phyloP scores from a whole-genome alignment of 2,888 invertebrate species.

The Hyposoter dolosus region DNA sequence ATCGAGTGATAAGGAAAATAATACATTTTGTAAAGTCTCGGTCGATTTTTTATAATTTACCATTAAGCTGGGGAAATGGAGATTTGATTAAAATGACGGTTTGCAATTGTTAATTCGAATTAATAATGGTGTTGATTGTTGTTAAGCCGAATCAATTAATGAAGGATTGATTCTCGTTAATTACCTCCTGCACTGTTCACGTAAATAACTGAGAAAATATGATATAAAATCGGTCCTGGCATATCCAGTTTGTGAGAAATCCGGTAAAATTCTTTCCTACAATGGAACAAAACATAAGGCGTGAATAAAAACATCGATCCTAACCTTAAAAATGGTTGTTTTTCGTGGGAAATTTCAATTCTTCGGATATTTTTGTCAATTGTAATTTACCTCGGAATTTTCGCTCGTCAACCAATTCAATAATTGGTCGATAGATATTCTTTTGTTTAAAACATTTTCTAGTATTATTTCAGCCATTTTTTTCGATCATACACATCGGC shows the following conservation, averaged over 20 bases:
- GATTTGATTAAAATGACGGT: too few relatives aligned
- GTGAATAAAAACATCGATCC: conserved; percentile 12
- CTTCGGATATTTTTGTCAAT: neutral
- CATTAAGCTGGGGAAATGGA: too few relatives aligned
- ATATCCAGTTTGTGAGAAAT: conserved; percentile 65
- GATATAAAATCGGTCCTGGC: conserved; percentile 73
- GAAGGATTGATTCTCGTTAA: conserved; percentile 4
- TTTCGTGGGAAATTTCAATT: conserved; percentile 1
- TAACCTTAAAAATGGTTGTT: conserved; percentile 40
- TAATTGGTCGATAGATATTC: conserved; percentile 71
- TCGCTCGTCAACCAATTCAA: conserved; percentile 75
- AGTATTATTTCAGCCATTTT: conserved; percentile 75
- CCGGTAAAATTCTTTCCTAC: conserved; percentile 61
- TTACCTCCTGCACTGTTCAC: conserved; percentile 76
- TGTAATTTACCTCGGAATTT: conserved; percentile 72
- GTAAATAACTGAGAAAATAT: conserved; percentile 76
- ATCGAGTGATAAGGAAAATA: too few relatives aligned
- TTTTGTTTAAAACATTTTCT: conserved; percentile 71
- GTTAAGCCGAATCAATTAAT: neutral
- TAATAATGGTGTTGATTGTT: neutral
- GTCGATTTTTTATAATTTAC: too few relatives aligned
- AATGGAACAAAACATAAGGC: conserved; percentile 25
- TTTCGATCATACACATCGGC: conserved; percentile 4
- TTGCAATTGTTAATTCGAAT: neutral
- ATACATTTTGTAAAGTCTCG: too few relatives aligned